Evolutionary conservation across 2,797 vertebrate species (phyloP).

Genomic region (Potorous gilbertii): DNA sequence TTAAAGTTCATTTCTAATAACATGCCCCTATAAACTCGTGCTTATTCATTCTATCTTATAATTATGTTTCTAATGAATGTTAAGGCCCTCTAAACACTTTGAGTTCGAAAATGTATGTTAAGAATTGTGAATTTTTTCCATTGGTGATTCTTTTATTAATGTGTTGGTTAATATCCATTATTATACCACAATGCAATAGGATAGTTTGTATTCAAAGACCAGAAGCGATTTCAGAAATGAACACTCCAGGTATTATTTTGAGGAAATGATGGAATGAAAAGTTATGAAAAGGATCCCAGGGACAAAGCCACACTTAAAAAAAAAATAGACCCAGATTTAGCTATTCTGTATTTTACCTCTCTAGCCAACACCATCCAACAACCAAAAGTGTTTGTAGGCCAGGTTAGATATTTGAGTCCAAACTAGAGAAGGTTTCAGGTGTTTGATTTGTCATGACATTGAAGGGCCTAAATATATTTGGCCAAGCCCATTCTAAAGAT

Average conservation of each 20-base stretch:
- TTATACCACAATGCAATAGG: conserved; percentile 26
- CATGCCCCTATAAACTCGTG: conserved; percentile 57
- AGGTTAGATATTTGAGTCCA: conserved; percentile 9
- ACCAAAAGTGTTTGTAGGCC: background rate
- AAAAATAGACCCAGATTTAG: background rate
- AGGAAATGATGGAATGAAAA: conserved; percentile 15
- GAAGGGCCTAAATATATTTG: background rate
- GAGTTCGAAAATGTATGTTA: conserved; percentile 60
- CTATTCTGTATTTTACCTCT: background rate
- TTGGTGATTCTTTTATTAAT: conserved; percentile 38
- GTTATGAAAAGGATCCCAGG: conserved; percentile 12
- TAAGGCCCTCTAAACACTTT: conserved; percentile 60
- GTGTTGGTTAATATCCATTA: conserved; percentile 55
- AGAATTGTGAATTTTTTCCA: conserved; percentile 63
- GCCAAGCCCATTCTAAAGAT: conserved; percentile 12
- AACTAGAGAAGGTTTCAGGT: background rate
- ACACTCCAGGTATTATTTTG: conserved; percentile 27
- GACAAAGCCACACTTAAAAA: background rate
- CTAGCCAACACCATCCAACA: background rate
- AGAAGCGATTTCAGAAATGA: conserved; percentile 45
- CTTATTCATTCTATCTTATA: conserved; percentile 67
- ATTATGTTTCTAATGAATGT: conserved; percentile 70
- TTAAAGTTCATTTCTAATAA: conserved; percentile 65
- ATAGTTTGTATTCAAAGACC: conserved; percentile 38
- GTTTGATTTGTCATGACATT: background rate